Conservation (phyloP, 1,140 invertebrate species). For the Orchesella cincta region DNA sequence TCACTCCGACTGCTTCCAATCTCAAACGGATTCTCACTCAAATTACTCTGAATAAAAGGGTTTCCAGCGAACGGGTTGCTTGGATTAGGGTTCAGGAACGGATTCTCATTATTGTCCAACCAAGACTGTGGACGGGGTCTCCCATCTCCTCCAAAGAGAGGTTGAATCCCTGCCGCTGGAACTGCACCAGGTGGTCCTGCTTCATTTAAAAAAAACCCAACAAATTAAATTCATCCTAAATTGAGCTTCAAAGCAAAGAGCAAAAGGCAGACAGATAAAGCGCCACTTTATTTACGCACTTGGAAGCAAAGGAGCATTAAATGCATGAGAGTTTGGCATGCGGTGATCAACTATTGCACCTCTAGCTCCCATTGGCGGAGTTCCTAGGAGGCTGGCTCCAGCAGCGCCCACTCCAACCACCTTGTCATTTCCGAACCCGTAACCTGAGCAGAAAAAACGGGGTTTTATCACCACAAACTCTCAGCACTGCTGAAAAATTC, state of each 20-base stretch:
- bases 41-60: slow-evolving; percentile 40
- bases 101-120: slow-evolving; percentile 43
- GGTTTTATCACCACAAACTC: neutral
- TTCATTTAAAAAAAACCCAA: too few relatives aligned
- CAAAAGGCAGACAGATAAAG: too few relatives aligned
- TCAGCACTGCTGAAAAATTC: too few relatives aligned
- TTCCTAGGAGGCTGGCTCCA: slow-evolving; percentile 36
- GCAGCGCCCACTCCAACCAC: slow-evolving; percentile 49
- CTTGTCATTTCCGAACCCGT: slow-evolving; percentile 17
- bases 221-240: too few relatives aligned
- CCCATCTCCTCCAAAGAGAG: neutral
- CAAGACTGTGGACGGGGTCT: slow-evolving; percentile 29
- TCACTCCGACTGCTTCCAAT: neutral
- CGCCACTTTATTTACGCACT: too few relatives aligned
- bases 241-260: too few relatives aligned
- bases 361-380: too few relatives aligned
- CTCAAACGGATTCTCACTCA: slow-evolving; percentile 50
- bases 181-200: neutral
- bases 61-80: slow-evolving; percentile 45
- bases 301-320: too few relatives aligned
- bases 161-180: neutral
- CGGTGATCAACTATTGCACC: too few relatives aligned
- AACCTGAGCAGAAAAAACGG: slow-evolving; percentile 5
- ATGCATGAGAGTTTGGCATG: too few relatives aligned
- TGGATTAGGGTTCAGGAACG: slow-evolving; percentile 45